Evolutionary conservation across 2,113 vertebrate genomes (phyloP).

Genomic region (Ammospiza caudacuta): DNA sequence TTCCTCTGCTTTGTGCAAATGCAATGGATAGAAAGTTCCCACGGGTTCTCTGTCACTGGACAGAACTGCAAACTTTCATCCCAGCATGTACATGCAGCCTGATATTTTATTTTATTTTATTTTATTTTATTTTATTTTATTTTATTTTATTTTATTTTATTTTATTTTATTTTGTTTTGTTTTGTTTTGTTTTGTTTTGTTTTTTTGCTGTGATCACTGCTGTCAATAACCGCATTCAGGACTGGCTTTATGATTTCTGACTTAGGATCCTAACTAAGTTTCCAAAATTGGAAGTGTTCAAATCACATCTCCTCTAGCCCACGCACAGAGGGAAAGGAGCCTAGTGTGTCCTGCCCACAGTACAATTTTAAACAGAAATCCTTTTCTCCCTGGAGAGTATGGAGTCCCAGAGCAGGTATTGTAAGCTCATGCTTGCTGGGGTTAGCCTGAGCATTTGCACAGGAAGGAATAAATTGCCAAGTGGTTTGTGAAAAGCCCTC

Average conservation of each 20-base stretch:
- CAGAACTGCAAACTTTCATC: background rate
- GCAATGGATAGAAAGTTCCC: background rate
- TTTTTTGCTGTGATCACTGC: background rate
- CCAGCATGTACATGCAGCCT: background rate
- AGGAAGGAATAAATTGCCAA: background rate
- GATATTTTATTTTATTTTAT: no score
- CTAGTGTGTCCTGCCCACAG: fast-evolving
- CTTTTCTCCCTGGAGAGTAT: background rate
- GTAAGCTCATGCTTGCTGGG: background rate
- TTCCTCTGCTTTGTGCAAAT: background rate
- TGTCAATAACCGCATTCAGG: background rate
- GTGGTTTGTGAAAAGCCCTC: background rate
- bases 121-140: background rate
- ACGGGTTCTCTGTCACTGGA: background rate
- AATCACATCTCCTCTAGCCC: background rate
- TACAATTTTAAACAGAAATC: background rate
- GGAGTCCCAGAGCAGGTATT: background rate
- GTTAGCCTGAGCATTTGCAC: background rate
- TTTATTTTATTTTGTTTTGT: background rate
- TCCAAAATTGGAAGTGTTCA: background rate
- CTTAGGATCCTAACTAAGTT: background rate
- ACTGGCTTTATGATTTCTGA: background rate
- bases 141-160: background rate
- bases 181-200: no score
- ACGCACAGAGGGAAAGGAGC: background rate